Conservation (phyloP, 2,113 vertebrate species). For the Misgurnus anguillicaudatus region DNA sequence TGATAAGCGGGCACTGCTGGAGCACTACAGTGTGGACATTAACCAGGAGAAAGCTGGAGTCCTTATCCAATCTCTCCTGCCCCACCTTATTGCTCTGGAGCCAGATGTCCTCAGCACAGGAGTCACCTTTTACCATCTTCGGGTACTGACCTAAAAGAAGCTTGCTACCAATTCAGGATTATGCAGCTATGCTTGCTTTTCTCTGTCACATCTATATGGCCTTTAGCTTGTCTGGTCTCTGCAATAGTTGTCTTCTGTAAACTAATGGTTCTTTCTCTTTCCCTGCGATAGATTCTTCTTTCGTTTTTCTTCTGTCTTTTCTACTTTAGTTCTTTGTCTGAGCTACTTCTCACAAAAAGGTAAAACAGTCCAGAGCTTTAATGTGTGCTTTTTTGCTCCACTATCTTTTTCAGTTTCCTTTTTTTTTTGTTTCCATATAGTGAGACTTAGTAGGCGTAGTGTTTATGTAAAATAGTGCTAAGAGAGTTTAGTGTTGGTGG, state of each 20-base stretch:
- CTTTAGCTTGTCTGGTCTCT: slow-evolving; percentile 23
- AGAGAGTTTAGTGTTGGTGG: slow-evolving; percentile 54
- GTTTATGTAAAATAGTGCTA: slow-evolving; percentile 58
- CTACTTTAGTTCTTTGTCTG: slow-evolving; percentile 60
- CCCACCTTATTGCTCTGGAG: slow-evolving; percentile 88
- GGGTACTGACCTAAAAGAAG: slow-evolving; percentile 71
- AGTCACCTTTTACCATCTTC: slow-evolving; percentile 92
- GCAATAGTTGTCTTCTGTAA: slow-evolving; percentile 53
- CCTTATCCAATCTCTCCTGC: slow-evolving; percentile 85
- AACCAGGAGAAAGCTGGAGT: slow-evolving; percentile 85
- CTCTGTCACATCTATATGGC: background rate
- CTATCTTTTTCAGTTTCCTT: slow-evolving; percentile 35
- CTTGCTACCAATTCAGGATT: background rate
- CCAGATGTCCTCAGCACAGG: slow-evolving; percentile 93
- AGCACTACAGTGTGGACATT: slow-evolving; percentile 91
- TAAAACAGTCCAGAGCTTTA: slow-evolving; percentile 39
- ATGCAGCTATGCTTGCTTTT: background rate
- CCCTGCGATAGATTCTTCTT: slow-evolving; percentile 60
- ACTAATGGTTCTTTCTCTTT: slow-evolving; percentile 73
- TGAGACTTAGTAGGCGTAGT: slow-evolving; percentile 55
- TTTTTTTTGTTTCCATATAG: background rate
- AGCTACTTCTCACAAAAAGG: slow-evolving; percentile 63
- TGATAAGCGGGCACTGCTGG: slow-evolving; percentile 86
- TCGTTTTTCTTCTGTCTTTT: slow-evolving; percentile 60
- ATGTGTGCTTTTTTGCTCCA: slow-evolving; percentile 40